Percentiles rank a stretch among this genome's conserved stretches.
phyloP scores from a whole-genome alignment of 2,797 vertebrate species.

The Oophaga sylvatica region DNA sequence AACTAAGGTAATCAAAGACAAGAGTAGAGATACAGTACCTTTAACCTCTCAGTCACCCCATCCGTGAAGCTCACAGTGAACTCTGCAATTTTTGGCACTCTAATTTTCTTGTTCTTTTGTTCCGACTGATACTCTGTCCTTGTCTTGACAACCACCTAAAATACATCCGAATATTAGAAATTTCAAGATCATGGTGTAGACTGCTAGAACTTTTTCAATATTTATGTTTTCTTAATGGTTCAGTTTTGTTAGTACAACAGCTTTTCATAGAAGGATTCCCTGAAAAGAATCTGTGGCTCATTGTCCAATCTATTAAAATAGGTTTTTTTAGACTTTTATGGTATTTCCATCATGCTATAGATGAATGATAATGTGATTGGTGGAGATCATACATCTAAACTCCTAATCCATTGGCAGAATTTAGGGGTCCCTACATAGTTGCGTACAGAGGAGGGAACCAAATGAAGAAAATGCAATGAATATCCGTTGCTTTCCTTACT shows the following conservation, averaged over 20 bases:
- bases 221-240: not conserved
- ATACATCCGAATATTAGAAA: constrained; percentile 7
- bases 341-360: too few relatives aligned
- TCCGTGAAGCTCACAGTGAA: constrained; percentile 96
- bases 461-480: too few relatives aligned
- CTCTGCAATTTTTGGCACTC: constrained; percentile 96
- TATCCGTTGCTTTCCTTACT: too few relatives aligned
- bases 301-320: too few relatives aligned
- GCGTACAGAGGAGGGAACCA: too few relatives aligned
- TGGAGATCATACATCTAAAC: not conserved
- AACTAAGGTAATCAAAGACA: not conserved
- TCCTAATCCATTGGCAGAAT: not conserved
- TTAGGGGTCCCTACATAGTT: not conserved
- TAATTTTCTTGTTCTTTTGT: constrained; percentile 94
- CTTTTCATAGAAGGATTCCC: not conserved
- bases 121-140: constrained; percentile 95
- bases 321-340: too few relatives aligned
- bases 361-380: not conserved
- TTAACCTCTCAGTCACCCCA: constrained; percentile 87
- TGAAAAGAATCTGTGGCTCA: not conserved
- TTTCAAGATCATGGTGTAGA: not conserved
- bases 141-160: constrained; percentile 97
- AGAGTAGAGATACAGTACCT: constrained; percentile 71
- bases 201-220: not conserved
- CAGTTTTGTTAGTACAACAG: not conserved